Evolutionary conservation across 92 coral and sea anemone species (phyloP), one percentile per base, ranked within the genome.

Genomic region (Zoanthus sociatus): DNA sequence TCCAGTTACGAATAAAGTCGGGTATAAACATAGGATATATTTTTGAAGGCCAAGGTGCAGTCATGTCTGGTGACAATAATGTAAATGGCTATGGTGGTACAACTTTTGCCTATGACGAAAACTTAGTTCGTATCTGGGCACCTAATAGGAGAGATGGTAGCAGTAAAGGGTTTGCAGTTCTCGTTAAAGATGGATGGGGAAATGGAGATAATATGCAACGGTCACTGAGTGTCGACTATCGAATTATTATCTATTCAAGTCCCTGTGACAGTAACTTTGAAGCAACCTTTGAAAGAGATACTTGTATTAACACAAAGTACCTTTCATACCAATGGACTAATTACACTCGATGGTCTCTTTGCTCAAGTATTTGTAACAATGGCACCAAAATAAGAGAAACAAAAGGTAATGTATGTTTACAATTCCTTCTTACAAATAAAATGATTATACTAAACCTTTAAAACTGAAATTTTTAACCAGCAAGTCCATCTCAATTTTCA

Each of bases 301-400:
- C 77, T 17, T 97, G 99, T 67, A 20, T 93, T 32, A 82, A 72
- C 37, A 86, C 92, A 7, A 55, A 83, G 18, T 91, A 95, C 87
- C 71, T 90, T 50, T 85, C 96, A 0, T 97, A 95, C 84, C 90
- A 85, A 6, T 94, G 98, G 95, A 63, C 64, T 11, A n/a, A 61
- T 31, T 68, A 76, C 10, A 88, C 95, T 1, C 73, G 68, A 30
- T 97, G 99, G 99, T 86, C 94, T 1, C 73, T 87, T 15, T 97
- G 99, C 81, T 97, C 99, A 69, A 97, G 97, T 87, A 95, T 97
- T 77, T 97, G 99, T 84, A 93, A 93, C 74, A 83, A 93, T 76
- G 99, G 99, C 31, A 79, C 90, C 31, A 84, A 79, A 70, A 61
- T 21, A 13, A 86, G 92, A 66, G 77, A 79, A 8, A 45, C 92